These are phyloP conservation scores for Propithecus coquereli DNA, from an alignment of 2,113 vertebrate species.

Conservation along the genomic window DNA sequence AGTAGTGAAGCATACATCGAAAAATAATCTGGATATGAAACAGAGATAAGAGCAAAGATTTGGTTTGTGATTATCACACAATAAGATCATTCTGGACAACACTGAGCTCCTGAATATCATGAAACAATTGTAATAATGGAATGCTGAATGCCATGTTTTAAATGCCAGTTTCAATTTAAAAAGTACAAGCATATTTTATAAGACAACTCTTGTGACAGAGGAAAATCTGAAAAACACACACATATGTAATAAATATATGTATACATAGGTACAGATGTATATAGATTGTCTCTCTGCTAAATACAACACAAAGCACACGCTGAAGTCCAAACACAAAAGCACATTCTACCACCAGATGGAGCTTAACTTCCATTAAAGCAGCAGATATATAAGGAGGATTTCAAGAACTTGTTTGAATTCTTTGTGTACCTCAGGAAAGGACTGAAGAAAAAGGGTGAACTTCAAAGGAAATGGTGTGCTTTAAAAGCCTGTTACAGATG, in stretches of 20 bases:
- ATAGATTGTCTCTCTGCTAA: not conserved
- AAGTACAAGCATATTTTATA: not conserved
- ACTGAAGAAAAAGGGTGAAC: not conserved
- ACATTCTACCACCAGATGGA: conserved; percentile 77
- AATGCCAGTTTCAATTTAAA: not conserved
- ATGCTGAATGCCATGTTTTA: not conserved
- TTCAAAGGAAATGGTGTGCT: not conserved
- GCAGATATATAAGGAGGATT: not conserved
- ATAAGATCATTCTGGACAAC: not conserved
- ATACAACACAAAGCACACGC: not conserved
- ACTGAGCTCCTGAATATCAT: not conserved
- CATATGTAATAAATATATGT: not conserved
- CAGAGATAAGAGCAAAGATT: not conserved
- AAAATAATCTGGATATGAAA: not conserved
- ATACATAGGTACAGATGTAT: rapidly evolving
- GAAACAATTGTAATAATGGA: not conserved
- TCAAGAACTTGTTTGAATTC: conserved; percentile 33
- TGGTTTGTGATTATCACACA: not conserved
- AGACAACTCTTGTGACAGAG: not conserved
- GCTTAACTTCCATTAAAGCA: conserved; percentile 70
- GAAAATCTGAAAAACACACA: not conserved
- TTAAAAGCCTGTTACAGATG: conserved; percentile 33
- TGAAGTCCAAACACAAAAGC: not conserved
- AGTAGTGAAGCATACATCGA: not conserved
- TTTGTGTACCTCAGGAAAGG: conserved; percentile 50